Percentiles rank a stretch among this genome's conserved stretches.
These are phyloP conservation scores for Oryzias sinensis DNA, from an alignment of 2,797 vertebrate species.

Conservation along the genomic window DNA sequence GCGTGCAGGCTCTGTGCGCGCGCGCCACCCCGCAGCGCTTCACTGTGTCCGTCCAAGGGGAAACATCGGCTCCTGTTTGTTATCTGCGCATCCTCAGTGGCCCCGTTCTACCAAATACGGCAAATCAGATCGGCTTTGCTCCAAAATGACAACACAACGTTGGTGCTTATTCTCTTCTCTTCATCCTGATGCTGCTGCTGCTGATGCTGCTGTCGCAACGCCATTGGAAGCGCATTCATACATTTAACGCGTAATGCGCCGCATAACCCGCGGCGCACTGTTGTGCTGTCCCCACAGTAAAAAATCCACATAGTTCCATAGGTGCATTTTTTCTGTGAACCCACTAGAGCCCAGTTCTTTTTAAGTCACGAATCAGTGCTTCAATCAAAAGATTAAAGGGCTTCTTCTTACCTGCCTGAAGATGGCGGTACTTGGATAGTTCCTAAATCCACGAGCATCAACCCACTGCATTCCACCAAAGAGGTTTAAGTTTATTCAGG, in stretches of 20 bases:
- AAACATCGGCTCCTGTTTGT: conserved; percentile 38
- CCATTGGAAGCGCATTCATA: conserved; percentile 9
- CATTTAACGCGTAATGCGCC: conserved; percentile 16
- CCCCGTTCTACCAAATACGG: conserved; percentile 23
- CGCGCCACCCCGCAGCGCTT: conserved; percentile 52
- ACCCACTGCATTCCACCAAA: conserved; percentile 12
- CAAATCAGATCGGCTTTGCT: neutral
- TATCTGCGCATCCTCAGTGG: conserved; percentile 34
- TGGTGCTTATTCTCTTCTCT: neutral
- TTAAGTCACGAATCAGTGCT: conserved; percentile 57
- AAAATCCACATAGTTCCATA: too few relatives aligned
- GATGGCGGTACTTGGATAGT: conserved; percentile 78
- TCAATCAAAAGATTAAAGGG: conserved; percentile 25
- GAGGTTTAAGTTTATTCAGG: conserved; percentile 20
- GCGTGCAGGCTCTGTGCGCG: conserved; percentile 11
- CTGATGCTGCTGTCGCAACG: neutral
- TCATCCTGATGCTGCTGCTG: neutral
- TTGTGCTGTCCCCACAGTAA: neutral
- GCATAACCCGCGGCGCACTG: conserved; percentile 25
- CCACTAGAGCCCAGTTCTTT: too few relatives aligned
- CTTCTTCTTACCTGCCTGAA: conserved; percentile 67
- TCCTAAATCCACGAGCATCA: conserved; percentile 35
- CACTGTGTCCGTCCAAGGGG: conserved; percentile 51
- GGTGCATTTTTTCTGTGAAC: too few relatives aligned
- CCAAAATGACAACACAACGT: conserved; percentile 4